Base-by-base conservation (phyloP, 2,888 invertebrate genomes). In the Galerucella calmariensis region DNA sequence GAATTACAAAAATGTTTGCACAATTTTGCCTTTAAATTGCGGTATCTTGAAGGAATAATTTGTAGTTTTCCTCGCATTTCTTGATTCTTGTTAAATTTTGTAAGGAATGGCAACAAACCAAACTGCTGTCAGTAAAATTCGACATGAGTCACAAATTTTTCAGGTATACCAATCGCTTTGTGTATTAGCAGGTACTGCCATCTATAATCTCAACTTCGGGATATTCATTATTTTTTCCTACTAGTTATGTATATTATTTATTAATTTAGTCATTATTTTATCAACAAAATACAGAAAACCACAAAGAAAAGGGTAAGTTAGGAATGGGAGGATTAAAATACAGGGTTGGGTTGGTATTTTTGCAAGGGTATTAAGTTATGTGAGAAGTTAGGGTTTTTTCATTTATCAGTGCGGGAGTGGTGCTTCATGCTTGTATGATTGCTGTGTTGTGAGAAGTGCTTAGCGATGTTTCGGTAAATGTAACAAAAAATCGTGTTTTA, bases 331-430 rank as follows among this genome's bases (percentile, higher is more conserved):
- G 2, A 12, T 20, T 20, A 56, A 56, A 10, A 56, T 8, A 56
- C 27, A 61, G 27, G 35, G 35, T 65, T 65, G 27, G 44, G 63
- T 65, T 65, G 63, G 63, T 65, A 65, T 5, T 46, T 8, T 46
- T 65, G 20, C 63, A 65, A 16, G 35, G 53, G 20, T 48, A 65
- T 48, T 67, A 35, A 2, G 46, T 41, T 67, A 67, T 56, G 53
- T 48, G 66, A 53, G 27, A 67, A n/a, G 58, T 72, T 81, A 80
- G 81, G 80, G 79, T 80, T 80, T 81, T 81, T 79, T 59, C 75
- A 69, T 81, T 79, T 79, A 75, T 75, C 82, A 84, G 83, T 84
- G 83, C 83, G 83, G 83, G 84, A 83, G 84, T 84, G 83, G 83
- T 83, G 82, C 74, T 79, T 81, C 81, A 79, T 80, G 81, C 77